A percentile compares a stretch with the other conserved stretches of the same genome.
Conservation (phyloP, 2,888 invertebrate species). For the Nasonovia ribisnigri region DNA sequence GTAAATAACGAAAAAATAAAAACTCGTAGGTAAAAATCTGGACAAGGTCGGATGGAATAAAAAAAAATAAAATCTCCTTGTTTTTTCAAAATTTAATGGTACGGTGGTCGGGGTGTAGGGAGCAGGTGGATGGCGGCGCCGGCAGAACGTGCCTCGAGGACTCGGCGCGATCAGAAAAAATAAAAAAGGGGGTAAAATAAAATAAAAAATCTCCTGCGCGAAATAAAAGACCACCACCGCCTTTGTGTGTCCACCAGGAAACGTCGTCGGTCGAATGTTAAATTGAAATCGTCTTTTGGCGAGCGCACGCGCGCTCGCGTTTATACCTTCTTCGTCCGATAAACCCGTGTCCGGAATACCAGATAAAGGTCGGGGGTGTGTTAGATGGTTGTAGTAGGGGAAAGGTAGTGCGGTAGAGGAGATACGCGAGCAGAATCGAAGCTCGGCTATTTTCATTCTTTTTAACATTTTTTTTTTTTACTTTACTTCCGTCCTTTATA, state of each 20-base stretch:
- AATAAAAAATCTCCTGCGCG: slow-evolving; percentile 41
- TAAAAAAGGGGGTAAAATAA: slow-evolving; percentile 45
- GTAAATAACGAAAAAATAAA: slow-evolving; percentile 44
- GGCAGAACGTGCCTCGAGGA: slow-evolving; percentile 55
- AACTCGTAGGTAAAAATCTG: slow-evolving; percentile 61
- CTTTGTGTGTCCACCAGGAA: slow-evolving; percentile 64
- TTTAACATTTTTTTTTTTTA: slow-evolving; percentile 33
- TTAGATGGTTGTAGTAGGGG: not conserved
- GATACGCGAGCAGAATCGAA: slow-evolving; percentile 33
- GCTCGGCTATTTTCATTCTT: slow-evolving; percentile 51
- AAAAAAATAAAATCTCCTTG: slow-evolving; percentile 40
- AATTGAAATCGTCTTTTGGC: slow-evolving; percentile 62
- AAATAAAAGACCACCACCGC: slow-evolving; percentile 51
- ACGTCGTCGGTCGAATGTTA: slow-evolving; percentile 65
- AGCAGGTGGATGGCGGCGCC: not conserved
- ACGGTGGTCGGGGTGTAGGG: not conserved
- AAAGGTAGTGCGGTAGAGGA: not conserved
- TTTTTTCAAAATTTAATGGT: slow-evolving; percentile 55
- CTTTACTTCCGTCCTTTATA: slow-evolving; percentile 46
- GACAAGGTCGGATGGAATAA: slow-evolving; percentile 42
- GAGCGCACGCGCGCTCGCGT: not conserved
- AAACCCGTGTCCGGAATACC: slow-evolving; percentile 63
- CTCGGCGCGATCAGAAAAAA: slow-evolving; percentile 34
- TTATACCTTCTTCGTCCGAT: slow-evolving; percentile 50
- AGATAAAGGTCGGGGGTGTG: slow-evolving; percentile 41